phyloP scores from a whole-genome alignment of 2,113 vertebrate genomes.

The Alosa alosa region DNA sequence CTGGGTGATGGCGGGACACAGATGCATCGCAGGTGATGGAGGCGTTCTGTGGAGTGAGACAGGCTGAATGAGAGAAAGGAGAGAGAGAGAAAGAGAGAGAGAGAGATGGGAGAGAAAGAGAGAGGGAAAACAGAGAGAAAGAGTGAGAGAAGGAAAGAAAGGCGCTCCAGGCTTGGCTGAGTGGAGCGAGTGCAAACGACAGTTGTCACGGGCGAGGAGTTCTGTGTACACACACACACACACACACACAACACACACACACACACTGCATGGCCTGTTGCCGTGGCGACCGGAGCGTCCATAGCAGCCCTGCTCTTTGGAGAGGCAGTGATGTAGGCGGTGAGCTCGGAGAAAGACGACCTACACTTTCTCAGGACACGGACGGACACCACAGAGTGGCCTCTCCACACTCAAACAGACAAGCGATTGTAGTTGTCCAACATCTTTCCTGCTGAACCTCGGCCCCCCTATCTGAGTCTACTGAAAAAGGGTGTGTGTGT shows the following conservation, averaged over 20 bases:
- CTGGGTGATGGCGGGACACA: not conserved
- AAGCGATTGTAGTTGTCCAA: not conserved
- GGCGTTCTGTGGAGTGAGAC: not conserved
- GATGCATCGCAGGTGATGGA: not conserved
- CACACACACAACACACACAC: constrained; percentile 16
- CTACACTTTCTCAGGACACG: not conserved
- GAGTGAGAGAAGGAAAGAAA: not conserved
- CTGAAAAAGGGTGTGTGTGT: not conserved
- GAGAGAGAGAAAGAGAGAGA: not conserved
- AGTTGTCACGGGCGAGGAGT: constrained; percentile 1
- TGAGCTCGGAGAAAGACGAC: not conserved
- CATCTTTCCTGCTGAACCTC: not conserved
- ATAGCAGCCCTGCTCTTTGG: not conserved
- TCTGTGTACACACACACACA: not conserved
- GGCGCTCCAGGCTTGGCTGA: not conserved
- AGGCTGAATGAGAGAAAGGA: not conserved
- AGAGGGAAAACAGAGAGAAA: not conserved
- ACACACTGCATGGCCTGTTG: not conserved
- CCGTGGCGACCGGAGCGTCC: not conserved
- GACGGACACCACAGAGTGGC: not conserved
- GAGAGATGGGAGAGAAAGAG: not conserved
- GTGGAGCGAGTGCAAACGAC: not conserved
- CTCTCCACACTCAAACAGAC: not conserved
- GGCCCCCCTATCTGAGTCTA: not conserved
- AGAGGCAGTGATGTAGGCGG: constrained; percentile 1